phyloP scores from a whole-genome alignment of 2,888 invertebrate species.

The Pedicia rivosa region DNA sequence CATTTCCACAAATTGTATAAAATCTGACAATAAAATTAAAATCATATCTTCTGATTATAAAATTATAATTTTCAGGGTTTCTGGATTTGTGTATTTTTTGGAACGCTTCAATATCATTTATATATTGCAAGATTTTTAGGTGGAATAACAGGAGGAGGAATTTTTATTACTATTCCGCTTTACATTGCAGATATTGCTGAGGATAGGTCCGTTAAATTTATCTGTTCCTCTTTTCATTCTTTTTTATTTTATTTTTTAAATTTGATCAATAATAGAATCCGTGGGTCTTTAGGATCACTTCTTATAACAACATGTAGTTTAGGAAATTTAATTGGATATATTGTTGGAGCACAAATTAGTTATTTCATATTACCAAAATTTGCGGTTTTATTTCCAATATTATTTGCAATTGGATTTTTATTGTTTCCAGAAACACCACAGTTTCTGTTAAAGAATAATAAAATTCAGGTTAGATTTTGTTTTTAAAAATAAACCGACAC shows the following conservation, averaged over 20 bases:
- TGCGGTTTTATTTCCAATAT: background rate
- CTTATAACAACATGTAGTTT: constrained; percentile 19
- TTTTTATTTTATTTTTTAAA: no score
- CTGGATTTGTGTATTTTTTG: constrained; percentile 23
- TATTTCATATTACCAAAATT: background rate
- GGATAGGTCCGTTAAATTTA: no score
- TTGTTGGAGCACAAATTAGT: constrained; percentile 1
- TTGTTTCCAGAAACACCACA: constrained; percentile 5
- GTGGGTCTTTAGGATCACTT: constrained; percentile 12
- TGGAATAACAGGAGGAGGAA: constrained; percentile 25
- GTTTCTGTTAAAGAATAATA: constrained; percentile 2
- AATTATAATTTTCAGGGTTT: no score
- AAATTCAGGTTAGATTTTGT: no score
- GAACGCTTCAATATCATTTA: constrained; percentile 19
- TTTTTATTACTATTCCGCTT: constrained; percentile 22
- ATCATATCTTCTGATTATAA: no score
- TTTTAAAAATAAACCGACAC: background rate
- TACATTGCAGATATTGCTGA: constrained; percentile 28
- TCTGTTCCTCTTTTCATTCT: no score
- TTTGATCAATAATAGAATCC: background rate
- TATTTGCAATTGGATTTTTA: constrained; percentile 1
- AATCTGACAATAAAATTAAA: no score
- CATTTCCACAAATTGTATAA: constrained; percentile 19
- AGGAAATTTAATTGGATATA: constrained; percentile 21
- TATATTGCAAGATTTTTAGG: constrained; percentile 23